Evolutionary conservation across 2,113 vertebrate species (phyloP).

Genomic region (Syngnathoides biaculeatus): DNA sequence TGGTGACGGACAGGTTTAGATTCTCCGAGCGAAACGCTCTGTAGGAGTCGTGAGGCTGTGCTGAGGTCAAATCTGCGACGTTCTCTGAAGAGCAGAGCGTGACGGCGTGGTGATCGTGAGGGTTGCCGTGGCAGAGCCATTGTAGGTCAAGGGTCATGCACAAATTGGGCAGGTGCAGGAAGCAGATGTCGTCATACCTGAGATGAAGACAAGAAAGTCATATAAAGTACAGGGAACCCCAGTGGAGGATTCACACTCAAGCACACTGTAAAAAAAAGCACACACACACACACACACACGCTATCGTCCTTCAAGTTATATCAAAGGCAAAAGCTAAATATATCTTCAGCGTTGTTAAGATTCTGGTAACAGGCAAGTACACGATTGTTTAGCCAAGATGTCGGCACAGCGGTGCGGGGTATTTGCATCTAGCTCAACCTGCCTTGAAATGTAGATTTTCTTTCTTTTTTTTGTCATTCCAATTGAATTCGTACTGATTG

Average conservation of each 20-base stretch:
- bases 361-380: too few species aligned
- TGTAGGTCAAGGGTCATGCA: conserved; percentile 93
- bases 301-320: too few species aligned
- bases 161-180: conserved; percentile 90
- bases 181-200: conserved; percentile 97
- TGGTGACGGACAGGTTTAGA: conserved; percentile 92
- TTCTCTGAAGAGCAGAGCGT: conserved; percentile 86
- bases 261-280: neutral
- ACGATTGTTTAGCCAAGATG: too few species aligned
- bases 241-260: too few species aligned
- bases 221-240: neutral
- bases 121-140: conserved; percentile 96
- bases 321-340: neutral
- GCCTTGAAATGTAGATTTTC: too few species aligned
- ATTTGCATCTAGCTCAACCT: too few species aligned
- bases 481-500: too few species aligned
- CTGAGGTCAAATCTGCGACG: conserved; percentile 82
- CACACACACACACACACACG: too few species aligned
- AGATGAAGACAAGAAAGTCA: neutral
- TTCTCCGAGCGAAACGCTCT: conserved; percentile 95
- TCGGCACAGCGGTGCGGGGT: too few species aligned
- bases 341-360: too few species aligned
- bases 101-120: conserved; percentile 89
- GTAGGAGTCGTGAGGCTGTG: conserved; percentile 92
- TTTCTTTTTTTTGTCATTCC: too few species aligned